These are phyloP conservation scores for Nothocercus julius DNA, from an alignment of 2,113 vertebrate species.

Conservation along the genomic window DNA sequence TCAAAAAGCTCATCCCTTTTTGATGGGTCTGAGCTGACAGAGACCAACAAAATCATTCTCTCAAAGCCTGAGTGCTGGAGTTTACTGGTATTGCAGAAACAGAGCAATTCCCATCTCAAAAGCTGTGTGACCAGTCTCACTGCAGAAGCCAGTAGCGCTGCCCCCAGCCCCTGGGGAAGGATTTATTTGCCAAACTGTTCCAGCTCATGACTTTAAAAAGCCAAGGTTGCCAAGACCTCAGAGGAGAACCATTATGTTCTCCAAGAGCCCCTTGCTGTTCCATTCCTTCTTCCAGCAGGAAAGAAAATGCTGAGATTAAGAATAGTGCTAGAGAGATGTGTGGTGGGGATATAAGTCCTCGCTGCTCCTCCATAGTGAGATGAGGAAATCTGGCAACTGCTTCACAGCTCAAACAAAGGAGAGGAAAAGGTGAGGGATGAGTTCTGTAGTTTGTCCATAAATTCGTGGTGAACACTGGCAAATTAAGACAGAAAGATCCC, in stretches of 20 bases:
- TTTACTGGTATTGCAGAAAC: background rate
- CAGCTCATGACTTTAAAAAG: background rate
- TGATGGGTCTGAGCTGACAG: background rate
- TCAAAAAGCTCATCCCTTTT: background rate
- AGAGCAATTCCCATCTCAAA: background rate
- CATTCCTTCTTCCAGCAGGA: background rate
- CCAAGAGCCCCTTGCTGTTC: background rate
- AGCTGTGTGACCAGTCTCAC: accelerated
- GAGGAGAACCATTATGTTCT: background rate
- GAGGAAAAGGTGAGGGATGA: background rate
- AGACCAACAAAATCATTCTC: background rate
- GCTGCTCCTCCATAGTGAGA: background rate
- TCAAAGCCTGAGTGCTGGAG: accelerated
- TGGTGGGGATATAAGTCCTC: background rate
- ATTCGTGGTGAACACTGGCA: background rate
- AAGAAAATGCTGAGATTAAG: background rate
- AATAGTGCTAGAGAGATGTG: accelerated
- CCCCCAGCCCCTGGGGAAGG: background rate
- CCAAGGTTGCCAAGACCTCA: background rate
- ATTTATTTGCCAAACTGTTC: background rate
- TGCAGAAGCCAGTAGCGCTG: background rate
- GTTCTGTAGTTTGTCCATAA: accelerated
- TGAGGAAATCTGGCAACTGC: background rate
- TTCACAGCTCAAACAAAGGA: background rate
- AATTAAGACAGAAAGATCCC: background rate